phyloP scores from a whole-genome alignment of 2,888 invertebrate species.

The Beris chalybata region DNA sequence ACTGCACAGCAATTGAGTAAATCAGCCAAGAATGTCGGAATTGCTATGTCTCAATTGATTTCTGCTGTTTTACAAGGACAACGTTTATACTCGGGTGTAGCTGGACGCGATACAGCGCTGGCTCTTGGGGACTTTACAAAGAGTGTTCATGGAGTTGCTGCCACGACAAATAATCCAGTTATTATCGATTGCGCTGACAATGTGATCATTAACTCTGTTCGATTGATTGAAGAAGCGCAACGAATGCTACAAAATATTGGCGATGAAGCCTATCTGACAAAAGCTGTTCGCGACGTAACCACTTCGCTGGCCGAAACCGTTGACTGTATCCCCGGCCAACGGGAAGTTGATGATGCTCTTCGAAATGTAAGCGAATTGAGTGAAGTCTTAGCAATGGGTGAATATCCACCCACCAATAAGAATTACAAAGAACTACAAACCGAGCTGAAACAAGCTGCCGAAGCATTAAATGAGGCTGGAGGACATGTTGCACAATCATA shows the following conservation, averaged over 20 bases:
- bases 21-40: conserved; percentile 73
- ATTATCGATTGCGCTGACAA: conserved; percentile 74
- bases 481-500: conserved; percentile 80
- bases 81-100: conserved; percentile 76
- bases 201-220: conserved; percentile 76
- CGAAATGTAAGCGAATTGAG: conserved; percentile 77
- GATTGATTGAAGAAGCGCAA: conserved; percentile 80
- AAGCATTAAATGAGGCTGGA: conserved; percentile 80
- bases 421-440: conserved; percentile 80
- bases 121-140: conserved; percentile 72
- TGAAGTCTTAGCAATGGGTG: conserved; percentile 70
- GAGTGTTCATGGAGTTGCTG: conserved; percentile 77
- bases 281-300: conserved; percentile 73
- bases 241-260: conserved; percentile 55
- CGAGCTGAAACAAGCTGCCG: conserved; percentile 83
- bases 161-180: conserved; percentile 65
- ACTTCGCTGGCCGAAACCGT: conserved; percentile 67
- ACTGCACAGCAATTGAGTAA: conserved; percentile 58
- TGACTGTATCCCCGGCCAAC: conserved; percentile 88
- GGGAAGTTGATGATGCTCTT: conserved; percentile 89
- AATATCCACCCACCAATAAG: conserved; percentile 75
- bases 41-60: conserved; percentile 81
- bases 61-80: conserved; percentile 84
- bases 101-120: conserved; percentile 79
- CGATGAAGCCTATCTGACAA: conserved; percentile 61